A percentile compares a stretch with the other conserved stretches of the same genome.
phyloP scores from a whole-genome alignment of 2,113 vertebrate genomes.

The Romanogobio albipinnatus region DNA sequence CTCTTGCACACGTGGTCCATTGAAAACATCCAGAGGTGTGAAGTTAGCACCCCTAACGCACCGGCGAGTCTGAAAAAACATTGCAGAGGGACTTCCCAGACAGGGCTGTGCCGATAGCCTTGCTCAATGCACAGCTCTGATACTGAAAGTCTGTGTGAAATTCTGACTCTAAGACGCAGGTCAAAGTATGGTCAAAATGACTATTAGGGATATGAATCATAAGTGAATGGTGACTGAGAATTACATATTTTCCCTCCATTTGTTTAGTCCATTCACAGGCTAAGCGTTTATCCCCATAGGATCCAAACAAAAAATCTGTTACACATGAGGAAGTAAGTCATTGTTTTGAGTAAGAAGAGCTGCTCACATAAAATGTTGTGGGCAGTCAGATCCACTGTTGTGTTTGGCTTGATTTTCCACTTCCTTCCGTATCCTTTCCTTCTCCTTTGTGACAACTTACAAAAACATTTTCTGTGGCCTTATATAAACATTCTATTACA shows the following conservation, averaged over 20 bases:
- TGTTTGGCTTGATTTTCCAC: conserved; percentile 36
- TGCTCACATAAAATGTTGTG: conserved; percentile 7
- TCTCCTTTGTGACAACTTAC: conserved; percentile 10
- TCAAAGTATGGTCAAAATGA: conserved; percentile 2
- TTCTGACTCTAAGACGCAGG: not conserved
- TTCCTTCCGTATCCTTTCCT: conserved; percentile 35
- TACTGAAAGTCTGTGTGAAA: not conserved
- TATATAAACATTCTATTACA: not conserved
- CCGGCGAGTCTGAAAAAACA: conserved; percentile 72
- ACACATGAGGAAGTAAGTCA: conserved; percentile 10
- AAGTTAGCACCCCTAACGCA: conserved; percentile 69
- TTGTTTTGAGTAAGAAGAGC: conserved; percentile 9
- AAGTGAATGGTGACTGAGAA: not conserved
- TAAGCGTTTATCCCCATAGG: conserved; percentile 1
- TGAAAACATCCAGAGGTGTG: conserved; percentile 71
- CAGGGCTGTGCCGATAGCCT: not conserved
- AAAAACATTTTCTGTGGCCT: not conserved
- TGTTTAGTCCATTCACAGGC: conserved; percentile 26
- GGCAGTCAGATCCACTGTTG: conserved; percentile 26
- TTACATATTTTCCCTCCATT: conserved; percentile 13
- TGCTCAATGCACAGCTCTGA: conserved; percentile 28
- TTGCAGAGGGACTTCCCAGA: conserved; percentile 41
- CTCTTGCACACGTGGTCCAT: conserved; percentile 65
- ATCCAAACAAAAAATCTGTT: not conserved
- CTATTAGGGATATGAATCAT: conserved; percentile 13